Evolutionary conservation across 2,113 vertebrate genomes (phyloP).

Genomic region (Lepus timidus): DNA sequence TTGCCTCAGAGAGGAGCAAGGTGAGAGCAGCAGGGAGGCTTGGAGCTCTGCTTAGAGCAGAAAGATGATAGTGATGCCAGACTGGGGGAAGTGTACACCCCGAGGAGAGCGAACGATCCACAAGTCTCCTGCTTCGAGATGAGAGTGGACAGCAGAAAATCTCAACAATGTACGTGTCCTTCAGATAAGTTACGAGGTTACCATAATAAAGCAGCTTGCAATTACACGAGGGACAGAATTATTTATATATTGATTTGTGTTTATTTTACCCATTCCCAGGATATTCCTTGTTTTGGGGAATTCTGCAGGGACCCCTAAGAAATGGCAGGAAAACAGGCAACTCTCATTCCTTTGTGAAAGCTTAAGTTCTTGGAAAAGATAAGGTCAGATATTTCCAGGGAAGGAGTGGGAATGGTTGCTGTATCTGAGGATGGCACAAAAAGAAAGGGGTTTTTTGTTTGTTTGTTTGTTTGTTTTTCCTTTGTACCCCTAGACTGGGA

Average conservation of each 20-base stretch:
- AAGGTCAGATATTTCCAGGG: not conserved
- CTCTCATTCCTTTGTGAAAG: not conserved
- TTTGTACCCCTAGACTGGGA: no score
- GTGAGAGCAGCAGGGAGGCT: not conserved
- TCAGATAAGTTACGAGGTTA: not conserved
- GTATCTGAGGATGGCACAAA: not conserved
- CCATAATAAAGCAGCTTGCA: not conserved
- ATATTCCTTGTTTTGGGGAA: not conserved
- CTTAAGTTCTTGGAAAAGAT: not conserved
- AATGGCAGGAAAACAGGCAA: not conserved
- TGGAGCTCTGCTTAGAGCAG: not conserved
- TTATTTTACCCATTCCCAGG: not conserved
- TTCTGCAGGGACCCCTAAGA: not conserved
- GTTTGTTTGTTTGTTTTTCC: not conserved
- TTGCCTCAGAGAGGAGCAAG: not conserved
- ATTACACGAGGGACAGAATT: not conserved
- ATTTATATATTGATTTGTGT: not conserved
- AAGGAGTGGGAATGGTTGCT: not conserved
- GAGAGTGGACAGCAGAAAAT: not conserved
- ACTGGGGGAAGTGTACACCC: not conserved
- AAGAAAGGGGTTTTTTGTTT: not conserved
- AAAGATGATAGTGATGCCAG: not conserved
- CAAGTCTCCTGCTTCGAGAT: not conserved
- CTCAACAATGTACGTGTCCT: not conserved
- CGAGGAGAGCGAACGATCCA: not conserved